Evolutionary conservation across 2,888 invertebrate genomes (phyloP).

Genomic region (Mythimna impura): DNA sequence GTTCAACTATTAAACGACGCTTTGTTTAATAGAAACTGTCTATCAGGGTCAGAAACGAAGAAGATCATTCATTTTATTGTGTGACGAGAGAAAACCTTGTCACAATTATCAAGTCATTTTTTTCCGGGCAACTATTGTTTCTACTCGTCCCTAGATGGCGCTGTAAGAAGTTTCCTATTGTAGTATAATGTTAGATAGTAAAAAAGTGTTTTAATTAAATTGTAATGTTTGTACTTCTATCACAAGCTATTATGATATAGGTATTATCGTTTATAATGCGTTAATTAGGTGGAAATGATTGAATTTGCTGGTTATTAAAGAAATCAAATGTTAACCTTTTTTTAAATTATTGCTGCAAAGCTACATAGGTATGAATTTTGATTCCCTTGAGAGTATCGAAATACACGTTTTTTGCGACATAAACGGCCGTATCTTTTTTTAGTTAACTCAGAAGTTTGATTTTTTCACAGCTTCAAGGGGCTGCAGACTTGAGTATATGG

Average conservation of each 20-base stretch:
- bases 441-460: too few species aligned
- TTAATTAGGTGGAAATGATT: neutral
- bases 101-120: constrained; percentile 53
- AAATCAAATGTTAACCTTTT: neutral
- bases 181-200: constrained; percentile 6
- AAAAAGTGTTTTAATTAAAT: constrained; percentile 6
- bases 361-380: too few species aligned
- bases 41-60: constrained; percentile 64
- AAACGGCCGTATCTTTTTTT: too few species aligned
- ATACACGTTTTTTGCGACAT: too few species aligned
- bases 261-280: neutral
- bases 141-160: constrained; percentile 83
- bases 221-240: neutral
- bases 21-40: constrained; percentile 61
- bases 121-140: constrained; percentile 77
- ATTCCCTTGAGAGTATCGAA: too few species aligned
- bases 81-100: constrained; percentile 67
- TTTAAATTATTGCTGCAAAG: too few species aligned
- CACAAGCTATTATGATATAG: neutral
- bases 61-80: constrained; percentile 57
- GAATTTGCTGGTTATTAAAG: constrained; percentile 4
- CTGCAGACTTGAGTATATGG: too few species aligned
- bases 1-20: constrained; percentile 47
- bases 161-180: constrained; percentile 66
- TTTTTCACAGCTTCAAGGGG: too few species aligned